Conservation (phyloP, 37 sponge, comb jelly and placozoan species). For the Halisarca cf. caerulea region DNA sequence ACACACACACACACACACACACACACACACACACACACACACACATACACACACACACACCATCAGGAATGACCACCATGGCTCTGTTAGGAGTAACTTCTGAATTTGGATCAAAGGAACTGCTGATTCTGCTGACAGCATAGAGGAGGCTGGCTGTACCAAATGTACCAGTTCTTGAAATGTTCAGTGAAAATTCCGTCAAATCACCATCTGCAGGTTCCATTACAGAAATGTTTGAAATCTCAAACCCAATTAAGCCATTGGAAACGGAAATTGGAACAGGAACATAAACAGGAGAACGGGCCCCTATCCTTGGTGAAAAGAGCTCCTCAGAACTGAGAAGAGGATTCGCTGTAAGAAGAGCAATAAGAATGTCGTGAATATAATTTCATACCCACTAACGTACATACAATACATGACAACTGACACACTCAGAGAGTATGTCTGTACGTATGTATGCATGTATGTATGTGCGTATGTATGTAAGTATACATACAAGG, state of each 20-base stretch:
- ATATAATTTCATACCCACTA: neutral
- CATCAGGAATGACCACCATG: slow-evolving; percentile 46
- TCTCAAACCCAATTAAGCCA: slow-evolving; percentile 68
- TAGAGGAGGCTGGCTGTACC: slow-evolving; percentile 74
- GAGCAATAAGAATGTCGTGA: neutral
- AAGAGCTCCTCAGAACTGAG: slow-evolving; percentile 26
- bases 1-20: too few species aligned
- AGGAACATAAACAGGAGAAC: slow-evolving; percentile 29
- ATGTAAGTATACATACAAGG: too few species aligned
- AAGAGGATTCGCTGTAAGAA: slow-evolving; percentile 36
- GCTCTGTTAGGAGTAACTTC: slow-evolving; percentile 45
- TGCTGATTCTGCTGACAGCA: slow-evolving; percentile 12
- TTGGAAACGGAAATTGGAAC: slow-evolving; percentile 56
- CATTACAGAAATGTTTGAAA: neutral
- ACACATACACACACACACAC: slow-evolving; percentile 23
- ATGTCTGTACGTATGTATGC: too few species aligned
- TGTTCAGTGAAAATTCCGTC: slow-evolving; percentile 30
- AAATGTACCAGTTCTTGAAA: slow-evolving; percentile 65
- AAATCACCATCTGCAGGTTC: slow-evolving; percentile 14
- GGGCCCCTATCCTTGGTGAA: slow-evolving; percentile 64
- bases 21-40: too few species aligned
- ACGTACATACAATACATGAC: neutral
- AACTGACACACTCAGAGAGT: too few species aligned
- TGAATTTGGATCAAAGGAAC: neutral
- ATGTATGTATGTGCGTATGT: too few species aligned